These are phyloP conservation scores for Sandelia bainsii DNA, from an alignment of 2,797 vertebrate species.

Conservation along the genomic window DNA sequence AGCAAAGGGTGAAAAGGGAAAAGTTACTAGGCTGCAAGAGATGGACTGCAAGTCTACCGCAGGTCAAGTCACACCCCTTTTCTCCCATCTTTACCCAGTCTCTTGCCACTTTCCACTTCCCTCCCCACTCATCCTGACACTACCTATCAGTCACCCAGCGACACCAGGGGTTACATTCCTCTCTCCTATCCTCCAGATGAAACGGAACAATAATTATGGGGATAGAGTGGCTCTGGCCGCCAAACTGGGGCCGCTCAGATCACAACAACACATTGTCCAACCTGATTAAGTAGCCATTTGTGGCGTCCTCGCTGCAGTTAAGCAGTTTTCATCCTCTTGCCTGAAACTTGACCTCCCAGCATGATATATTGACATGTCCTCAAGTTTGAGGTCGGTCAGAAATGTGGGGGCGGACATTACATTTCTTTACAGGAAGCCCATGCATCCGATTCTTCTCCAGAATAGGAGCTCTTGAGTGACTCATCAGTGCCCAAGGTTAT, in stretches of 20 bases:
- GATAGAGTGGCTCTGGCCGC: slow-evolving; percentile 79
- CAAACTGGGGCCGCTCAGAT: slow-evolving; percentile 82
- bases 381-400: slow-evolving; percentile 77
- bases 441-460: slow-evolving; percentile 60
- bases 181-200: slow-evolving; percentile 75
- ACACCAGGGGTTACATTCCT: slow-evolving; percentile 68
- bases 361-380: slow-evolving; percentile 81
- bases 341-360: slow-evolving; percentile 82
- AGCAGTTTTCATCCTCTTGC: slow-evolving; percentile 72
- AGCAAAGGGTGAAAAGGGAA: slow-evolving; percentile 66
- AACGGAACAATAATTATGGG: slow-evolving; percentile 83
- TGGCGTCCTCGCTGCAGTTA: slow-evolving; percentile 75
- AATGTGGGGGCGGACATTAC: slow-evolving; percentile 66
- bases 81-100: slow-evolving; percentile 54
- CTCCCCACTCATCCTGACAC: slow-evolving; percentile 59
- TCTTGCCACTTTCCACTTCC: slow-evolving; percentile 48
- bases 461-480: slow-evolving; percentile 54
- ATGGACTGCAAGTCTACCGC: slow-evolving; percentile 57
- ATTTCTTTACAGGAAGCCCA: slow-evolving; percentile 81
- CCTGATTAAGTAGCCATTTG: slow-evolving; percentile 87
- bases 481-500: slow-evolving; percentile 61
- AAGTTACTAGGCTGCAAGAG: slow-evolving; percentile 54
- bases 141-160: slow-evolving; percentile 64
- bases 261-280: slow-evolving; percentile 86
- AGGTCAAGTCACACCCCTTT: slow-evolving; percentile 75